phyloP scores from a whole-genome alignment of 2,888 invertebrate genomes.

The Drosophila mimica region DNA sequence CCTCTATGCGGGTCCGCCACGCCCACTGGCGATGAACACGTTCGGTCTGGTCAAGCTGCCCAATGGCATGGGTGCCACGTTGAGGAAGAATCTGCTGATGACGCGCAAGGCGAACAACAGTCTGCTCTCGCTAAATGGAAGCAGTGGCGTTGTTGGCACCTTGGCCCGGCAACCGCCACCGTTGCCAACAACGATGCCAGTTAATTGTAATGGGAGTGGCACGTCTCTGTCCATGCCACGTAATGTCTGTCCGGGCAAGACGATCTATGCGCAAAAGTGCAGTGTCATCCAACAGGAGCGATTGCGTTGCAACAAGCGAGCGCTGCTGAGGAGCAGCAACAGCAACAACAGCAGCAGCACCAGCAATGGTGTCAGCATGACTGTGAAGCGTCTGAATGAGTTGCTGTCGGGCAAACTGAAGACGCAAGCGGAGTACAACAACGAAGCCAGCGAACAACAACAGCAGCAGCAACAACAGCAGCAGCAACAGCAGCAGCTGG shows the following conservation, averaged over 20 bases:
- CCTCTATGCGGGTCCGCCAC: conserved; percentile 75
- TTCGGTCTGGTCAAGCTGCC: conserved; percentile 81
- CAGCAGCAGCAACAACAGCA: conserved; percentile 20
- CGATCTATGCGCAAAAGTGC: conserved; percentile 73
- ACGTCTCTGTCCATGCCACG: conserved; percentile 26
- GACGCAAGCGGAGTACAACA: conserved; percentile 51
- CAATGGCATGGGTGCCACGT: conserved; percentile 72
- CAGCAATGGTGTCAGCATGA: conserved; percentile 45
- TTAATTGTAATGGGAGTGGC: conserved; percentile 44
- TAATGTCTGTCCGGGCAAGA: conserved; percentile 61
- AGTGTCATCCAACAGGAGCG: conserved; percentile 69
- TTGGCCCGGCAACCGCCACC: conserved; percentile 66
- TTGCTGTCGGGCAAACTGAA: conserved; percentile 66
- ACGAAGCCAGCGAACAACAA: conserved; percentile 31
- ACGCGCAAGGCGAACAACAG: conserved; percentile 82
- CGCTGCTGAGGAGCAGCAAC: conserved; percentile 42
- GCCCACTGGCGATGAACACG: conserved; percentile 79
- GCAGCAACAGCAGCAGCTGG: conserved; percentile 32
- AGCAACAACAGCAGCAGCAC: conserved; percentile 15
- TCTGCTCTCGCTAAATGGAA: conserved; percentile 70
- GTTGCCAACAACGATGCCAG: conserved; percentile 24
- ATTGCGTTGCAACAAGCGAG: conserved; percentile 76
- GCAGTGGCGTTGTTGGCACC: conserved; percentile 78
- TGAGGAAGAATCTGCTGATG: conserved; percentile 80
- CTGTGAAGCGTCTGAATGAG: conserved; percentile 76